These are phyloP conservation scores for Sula dactylatra DNA, from an alignment of 2,113 vertebrate genomes.

Conservation along the genomic window DNA sequence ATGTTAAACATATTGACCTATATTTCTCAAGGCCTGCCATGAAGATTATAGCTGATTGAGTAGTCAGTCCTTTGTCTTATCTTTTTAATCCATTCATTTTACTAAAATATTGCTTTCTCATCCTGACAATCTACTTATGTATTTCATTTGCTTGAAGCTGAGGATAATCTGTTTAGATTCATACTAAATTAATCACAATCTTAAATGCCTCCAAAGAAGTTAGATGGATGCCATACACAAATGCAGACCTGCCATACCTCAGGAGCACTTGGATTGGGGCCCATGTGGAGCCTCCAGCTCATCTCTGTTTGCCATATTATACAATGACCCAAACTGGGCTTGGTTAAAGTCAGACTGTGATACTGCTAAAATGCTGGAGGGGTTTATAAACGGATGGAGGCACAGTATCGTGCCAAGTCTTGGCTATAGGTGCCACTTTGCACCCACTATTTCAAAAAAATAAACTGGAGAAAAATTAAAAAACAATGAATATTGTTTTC, in stretches of 20 bases:
- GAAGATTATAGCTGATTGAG: conserved; percentile 5
- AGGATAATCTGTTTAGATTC: conserved; percentile 37
- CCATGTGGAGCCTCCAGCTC: neutral
- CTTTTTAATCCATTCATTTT: conserved; percentile 19
- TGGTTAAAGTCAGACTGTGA: neutral
- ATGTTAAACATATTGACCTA: conserved; percentile 16
- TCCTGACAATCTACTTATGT: conserved; percentile 21
- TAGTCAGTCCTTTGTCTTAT: neutral
- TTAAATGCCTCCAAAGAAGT: neutral
- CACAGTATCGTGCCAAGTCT: neutral
- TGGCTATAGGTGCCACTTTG: neutral
- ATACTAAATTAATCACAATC: neutral
- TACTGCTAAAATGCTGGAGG: neutral
- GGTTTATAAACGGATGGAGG: neutral
- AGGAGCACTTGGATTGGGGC: neutral
- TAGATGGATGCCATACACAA: neutral
- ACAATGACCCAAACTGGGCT: neutral
- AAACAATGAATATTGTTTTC: neutral
- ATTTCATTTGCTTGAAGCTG: neutral
- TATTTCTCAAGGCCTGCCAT: neutral
- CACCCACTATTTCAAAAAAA: neutral
- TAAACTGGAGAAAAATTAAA: neutral
- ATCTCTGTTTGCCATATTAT: neutral
- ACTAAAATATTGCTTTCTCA: conserved; percentile 16
- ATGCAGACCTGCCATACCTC: neutral